Evolutionary conservation across 2,797 vertebrate genomes (phyloP).

Genomic region (Phoebastria nigripes): DNA sequence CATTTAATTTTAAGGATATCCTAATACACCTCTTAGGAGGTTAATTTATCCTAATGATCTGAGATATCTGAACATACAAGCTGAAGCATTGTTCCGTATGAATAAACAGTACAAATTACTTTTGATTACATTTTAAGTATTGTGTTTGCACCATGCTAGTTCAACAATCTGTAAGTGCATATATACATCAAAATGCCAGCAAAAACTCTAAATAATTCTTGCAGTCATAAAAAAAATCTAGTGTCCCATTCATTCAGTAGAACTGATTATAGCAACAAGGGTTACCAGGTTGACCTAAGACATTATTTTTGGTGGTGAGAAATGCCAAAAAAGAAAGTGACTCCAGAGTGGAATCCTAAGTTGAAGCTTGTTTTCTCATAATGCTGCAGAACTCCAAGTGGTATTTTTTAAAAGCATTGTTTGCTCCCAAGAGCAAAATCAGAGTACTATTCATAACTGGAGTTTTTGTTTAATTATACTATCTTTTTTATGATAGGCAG

Average conservation of each 20-base stretch:
- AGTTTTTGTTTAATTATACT: background rate
- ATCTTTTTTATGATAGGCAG: background rate
- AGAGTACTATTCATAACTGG: background rate
- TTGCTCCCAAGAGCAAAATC: background rate
- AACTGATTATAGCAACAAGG: background rate
- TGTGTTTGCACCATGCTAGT: background rate
- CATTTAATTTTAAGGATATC: background rate
- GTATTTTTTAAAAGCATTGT: background rate
- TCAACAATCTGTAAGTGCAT: background rate
- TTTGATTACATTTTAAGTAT: background rate
- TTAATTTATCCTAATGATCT: background rate
- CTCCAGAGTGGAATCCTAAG: background rate
- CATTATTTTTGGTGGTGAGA: background rate
- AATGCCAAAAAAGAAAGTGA: background rate
- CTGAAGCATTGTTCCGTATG: background rate
- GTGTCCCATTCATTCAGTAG: background rate
- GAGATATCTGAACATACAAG: background rate
- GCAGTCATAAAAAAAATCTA: background rate
- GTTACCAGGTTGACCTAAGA: background rate
- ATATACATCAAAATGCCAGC: background rate
- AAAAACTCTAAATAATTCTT: background rate
- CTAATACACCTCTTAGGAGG: background rate
- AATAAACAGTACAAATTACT: background rate
- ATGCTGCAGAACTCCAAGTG: background rate
- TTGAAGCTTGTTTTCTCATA: background rate